These are phyloP conservation scores for Athene noctua DNA, from an alignment of 2,113 vertebrate species.

Conservation along the genomic window DNA sequence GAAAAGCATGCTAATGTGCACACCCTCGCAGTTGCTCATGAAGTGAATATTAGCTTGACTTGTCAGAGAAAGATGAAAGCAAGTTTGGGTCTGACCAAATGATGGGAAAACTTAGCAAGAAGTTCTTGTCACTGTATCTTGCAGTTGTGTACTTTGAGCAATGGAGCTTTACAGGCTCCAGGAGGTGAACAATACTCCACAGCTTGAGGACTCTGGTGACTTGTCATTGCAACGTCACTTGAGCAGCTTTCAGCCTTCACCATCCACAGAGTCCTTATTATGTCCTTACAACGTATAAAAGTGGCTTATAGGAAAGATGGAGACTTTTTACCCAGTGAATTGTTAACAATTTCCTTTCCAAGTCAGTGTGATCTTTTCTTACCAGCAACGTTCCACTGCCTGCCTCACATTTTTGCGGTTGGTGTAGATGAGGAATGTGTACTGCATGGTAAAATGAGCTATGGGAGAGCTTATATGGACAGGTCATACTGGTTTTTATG, in stretches of 20 bases:
- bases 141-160: not conserved
- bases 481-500: not conserved
- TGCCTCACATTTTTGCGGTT: not conserved
- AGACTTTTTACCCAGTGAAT: not conserved
- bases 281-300: no score
- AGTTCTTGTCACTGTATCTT: not conserved
- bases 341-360: not conserved
- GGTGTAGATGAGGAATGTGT: not conserved
- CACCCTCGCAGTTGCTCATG: not conserved
- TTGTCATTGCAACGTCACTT: rapidly evolving
- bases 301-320: no score
- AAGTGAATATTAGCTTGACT: rapidly evolving
- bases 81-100: not conserved
- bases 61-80: not conserved
- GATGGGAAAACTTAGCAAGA: not conserved
- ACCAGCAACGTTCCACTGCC: not conserved
- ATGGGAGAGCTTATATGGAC: not conserved
- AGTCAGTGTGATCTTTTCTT: not conserved
- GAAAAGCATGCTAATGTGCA: not conserved
- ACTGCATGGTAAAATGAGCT: not conserved
- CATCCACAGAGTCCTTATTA: not conserved
- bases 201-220: not conserved
- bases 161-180: not conserved
- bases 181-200: not conserved
- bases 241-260: not conserved